Percentiles rank a stretch among this genome's conserved stretches.
These are phyloP conservation scores for Cyprinodon diabolis DNA, from an alignment of 2,797 vertebrate genomes.

Conservation along the genomic window DNA sequence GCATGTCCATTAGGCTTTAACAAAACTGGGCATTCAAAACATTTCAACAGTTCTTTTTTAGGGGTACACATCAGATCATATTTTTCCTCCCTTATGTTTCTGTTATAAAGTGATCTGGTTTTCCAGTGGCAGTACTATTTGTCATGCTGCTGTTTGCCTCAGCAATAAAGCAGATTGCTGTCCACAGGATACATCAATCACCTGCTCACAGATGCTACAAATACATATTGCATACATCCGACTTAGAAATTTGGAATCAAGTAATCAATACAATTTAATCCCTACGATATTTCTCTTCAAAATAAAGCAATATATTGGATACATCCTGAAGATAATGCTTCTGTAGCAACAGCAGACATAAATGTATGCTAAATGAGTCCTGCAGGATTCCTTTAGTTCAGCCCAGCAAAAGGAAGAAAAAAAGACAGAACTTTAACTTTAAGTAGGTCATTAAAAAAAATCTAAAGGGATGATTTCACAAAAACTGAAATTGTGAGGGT, in stretches of 20 bases:
- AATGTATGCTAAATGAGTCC: slow-evolving; percentile 44
- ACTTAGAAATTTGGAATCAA: slow-evolving; percentile 13
- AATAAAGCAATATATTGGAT: background rate
- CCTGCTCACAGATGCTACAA: slow-evolving; percentile 32
- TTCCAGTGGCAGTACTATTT: slow-evolving; percentile 23
- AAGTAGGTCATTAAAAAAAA: slow-evolving; percentile 66
- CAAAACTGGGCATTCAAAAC: background rate
- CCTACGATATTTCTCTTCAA: slow-evolving; percentile 12
- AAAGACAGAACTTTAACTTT: slow-evolving; percentile 47
- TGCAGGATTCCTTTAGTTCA: slow-evolving; percentile 35
- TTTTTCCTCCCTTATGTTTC: background rate
- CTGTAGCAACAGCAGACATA: slow-evolving; percentile 38
- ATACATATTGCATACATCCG: slow-evolving; percentile 25
- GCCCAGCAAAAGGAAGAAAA: slow-evolving; percentile 43
- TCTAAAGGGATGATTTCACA: slow-evolving; percentile 34
- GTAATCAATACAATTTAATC: background rate
- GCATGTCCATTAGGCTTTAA: background rate
- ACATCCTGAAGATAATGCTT: slow-evolving; percentile 28
- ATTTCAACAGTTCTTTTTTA: background rate
- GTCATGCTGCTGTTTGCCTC: slow-evolving; percentile 5
- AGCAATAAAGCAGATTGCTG: slow-evolving; percentile 11
- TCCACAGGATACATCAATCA: slow-evolving; percentile 37
- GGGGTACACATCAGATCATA: slow-evolving; percentile 15
- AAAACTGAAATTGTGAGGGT: slow-evolving; percentile 30
- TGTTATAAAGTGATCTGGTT: slow-evolving; percentile 28